These are phyloP conservation scores for Centropus unirufus DNA, from an alignment of 2,113 vertebrate species.

Conservation along the genomic window DNA sequence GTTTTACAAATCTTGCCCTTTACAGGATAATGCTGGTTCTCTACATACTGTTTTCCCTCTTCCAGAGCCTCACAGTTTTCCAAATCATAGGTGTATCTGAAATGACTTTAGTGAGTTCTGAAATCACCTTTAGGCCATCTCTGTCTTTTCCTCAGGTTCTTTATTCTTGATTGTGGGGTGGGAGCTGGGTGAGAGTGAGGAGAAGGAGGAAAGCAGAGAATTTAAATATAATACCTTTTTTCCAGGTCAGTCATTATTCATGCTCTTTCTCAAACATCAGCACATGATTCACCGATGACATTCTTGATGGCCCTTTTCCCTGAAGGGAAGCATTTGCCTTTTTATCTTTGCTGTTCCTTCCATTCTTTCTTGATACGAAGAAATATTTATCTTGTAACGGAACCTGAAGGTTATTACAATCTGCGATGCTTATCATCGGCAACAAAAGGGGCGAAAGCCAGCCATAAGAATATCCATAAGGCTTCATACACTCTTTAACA, in stretches of 20 bases:
- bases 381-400: neutral
- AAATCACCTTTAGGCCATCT: neutral
- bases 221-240: neutral
- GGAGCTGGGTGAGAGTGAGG: neutral
- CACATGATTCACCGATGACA: neutral
- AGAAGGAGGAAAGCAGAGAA: neutral
- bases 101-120: neutral
- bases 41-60: neutral
- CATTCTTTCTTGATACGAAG: neutral
- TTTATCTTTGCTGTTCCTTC: neutral
- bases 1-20: neutral
- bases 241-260: neutral
- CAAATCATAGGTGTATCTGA: neutral
- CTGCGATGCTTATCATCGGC: neutral
- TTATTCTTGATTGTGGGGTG: neutral
- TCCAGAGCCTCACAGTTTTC: neutral
- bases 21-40: neutral
- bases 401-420: neutral
- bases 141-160: neutral
- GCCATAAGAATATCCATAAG: neutral
- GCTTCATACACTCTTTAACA: neutral
- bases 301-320: neutral
- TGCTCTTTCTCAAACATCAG: neutral
- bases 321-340: neutral
- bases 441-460: neutral